These are phyloP conservation scores for Karalla daura DNA, from an alignment of 2,797 vertebrate genomes.

Conservation along the genomic window DNA sequence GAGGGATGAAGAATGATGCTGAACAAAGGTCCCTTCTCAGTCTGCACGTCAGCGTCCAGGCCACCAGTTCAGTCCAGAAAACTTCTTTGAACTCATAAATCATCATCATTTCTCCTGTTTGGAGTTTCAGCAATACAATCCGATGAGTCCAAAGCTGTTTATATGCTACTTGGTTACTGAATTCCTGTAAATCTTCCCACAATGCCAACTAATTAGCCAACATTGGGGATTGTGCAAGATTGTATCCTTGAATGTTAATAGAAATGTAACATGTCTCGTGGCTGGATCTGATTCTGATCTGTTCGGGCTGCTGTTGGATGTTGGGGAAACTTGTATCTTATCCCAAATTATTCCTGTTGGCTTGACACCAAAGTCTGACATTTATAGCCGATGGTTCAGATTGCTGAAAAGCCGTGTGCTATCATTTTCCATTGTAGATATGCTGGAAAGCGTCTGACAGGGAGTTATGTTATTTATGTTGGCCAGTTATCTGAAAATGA, in stretches of 20 bases:
- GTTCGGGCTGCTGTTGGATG: background rate
- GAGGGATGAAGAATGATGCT: too few species aligned
- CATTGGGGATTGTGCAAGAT: background rate
- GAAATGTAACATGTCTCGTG: background rate
- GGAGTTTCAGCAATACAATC: background rate
- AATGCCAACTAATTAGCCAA: background rate
- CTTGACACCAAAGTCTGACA: slow-evolving; percentile 40
- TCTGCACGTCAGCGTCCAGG: background rate
- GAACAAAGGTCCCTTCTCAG: too few species aligned
- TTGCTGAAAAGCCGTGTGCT: slow-evolving; percentile 9
- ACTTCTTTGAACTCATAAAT: background rate
- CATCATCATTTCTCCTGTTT: background rate
- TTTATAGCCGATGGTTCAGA: slow-evolving; percentile 26
- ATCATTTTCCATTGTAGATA: background rate
- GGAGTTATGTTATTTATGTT: slow-evolving; percentile 23
- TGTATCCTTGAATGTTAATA: slow-evolving; percentile 4
- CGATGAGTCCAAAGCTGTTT: background rate
- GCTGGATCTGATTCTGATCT: slow-evolving; percentile 26
- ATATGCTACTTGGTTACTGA: background rate
- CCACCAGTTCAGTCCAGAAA: background rate
- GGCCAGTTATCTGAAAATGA: slow-evolving; percentile 20
- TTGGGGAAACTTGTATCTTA: background rate
- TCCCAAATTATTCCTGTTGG: slow-evolving; percentile 42
- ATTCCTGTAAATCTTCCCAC: background rate
- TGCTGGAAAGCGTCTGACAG: background rate